Percentiles rank a stretch among this genome's conserved stretches.
phyloP scores from a whole-genome alignment of 92 coral and sea anemone genomes.

The Pocillopora grandis region DNA sequence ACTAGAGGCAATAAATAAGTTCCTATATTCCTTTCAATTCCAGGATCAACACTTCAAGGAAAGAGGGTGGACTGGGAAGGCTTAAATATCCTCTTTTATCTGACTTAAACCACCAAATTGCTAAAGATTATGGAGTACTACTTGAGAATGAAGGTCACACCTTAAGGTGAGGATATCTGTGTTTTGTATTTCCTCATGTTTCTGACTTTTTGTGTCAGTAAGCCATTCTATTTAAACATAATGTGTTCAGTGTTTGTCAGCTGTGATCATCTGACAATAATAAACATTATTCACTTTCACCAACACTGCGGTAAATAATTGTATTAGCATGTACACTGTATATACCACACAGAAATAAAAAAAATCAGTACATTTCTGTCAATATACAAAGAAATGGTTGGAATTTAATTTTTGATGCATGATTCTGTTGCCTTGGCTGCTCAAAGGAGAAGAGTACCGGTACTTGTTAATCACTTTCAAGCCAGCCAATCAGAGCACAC shows the following conservation, averaged over 20 bases:
- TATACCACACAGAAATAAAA: too few species aligned
- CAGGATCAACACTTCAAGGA: constrained; percentile 97
- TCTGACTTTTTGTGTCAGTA: not conserved
- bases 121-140: constrained; percentile 96
- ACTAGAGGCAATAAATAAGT: not conserved
- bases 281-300: too few species aligned
- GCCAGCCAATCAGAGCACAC: too few species aligned
- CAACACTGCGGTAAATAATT: too few species aligned
- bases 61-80: constrained; percentile 95
- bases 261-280: not conserved
- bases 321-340: too few species aligned
- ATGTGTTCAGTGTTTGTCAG: not conserved
- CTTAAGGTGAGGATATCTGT: constrained; percentile 60
- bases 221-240: not conserved
- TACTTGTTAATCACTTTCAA: too few species aligned
- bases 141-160: constrained; percentile 97
- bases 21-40: not conserved
- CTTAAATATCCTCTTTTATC: constrained; percentile 91
- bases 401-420: too few species aligned
- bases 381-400: too few species aligned
- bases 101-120: constrained; percentile 92
- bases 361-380: too few species aligned
- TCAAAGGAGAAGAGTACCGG: too few species aligned
- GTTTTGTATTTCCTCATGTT: not conserved
- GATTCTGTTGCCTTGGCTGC: too few species aligned